These are phyloP conservation scores for Spodoptera littoralis DNA, from an alignment of 2,888 invertebrate genomes.

Conservation along the genomic window DNA sequence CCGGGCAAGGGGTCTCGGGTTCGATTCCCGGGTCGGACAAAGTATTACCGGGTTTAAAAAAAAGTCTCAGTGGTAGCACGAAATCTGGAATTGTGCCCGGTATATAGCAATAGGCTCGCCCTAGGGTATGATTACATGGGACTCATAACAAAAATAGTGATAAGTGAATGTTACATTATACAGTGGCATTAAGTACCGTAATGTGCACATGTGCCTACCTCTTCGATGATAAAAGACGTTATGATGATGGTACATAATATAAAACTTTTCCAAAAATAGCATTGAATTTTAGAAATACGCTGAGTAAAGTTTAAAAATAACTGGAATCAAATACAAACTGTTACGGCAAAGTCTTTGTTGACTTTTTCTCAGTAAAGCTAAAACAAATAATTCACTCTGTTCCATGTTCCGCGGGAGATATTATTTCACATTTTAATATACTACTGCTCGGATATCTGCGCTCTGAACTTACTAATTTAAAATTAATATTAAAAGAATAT, in stretches of 20 bases:
- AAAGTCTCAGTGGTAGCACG: too few relatives aligned
- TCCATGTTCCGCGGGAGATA: conserved; percentile 2
- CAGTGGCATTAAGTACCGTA: too few relatives aligned
- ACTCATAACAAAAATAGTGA: too few relatives aligned
- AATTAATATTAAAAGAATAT: not conserved
- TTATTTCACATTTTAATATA: conserved; percentile 11
- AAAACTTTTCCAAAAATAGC: conserved; percentile 1
- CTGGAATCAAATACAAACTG: conserved; percentile 19
- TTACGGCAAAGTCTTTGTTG: conserved; percentile 1
- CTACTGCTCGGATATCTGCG: not conserved
- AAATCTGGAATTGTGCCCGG: too few relatives aligned
- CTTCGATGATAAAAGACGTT: too few relatives aligned
- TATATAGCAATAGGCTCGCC: too few relatives aligned
- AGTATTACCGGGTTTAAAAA: too few relatives aligned
- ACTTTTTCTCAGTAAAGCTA: conserved; percentile 11
- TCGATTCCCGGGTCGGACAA: too few relatives aligned
- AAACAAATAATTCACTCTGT: conserved; percentile 13
- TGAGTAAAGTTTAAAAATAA: conserved; percentile 1
- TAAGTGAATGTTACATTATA: too few relatives aligned
- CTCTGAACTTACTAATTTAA: not conserved
- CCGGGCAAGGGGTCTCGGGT: too few relatives aligned
- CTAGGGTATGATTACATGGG: too few relatives aligned
- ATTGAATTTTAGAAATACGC: conserved; percentile 7
- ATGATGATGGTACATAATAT: not conserved
- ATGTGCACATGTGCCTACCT: too few relatives aligned